phyloP scores from a whole-genome alignment of 1,140 invertebrate genomes.

The Apis florea region DNA sequence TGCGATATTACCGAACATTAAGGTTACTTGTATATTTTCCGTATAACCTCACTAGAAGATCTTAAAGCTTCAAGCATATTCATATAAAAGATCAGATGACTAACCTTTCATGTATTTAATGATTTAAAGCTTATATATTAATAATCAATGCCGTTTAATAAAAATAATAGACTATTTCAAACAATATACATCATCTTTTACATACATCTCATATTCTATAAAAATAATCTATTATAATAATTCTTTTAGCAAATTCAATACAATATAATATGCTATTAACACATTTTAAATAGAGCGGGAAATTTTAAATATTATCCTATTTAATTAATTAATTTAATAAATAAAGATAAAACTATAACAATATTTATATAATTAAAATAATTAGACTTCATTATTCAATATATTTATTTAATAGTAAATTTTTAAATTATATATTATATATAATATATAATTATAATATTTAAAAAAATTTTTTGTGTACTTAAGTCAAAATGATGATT shows the following conservation, averaged over 20 bases:
- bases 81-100: not conserved
- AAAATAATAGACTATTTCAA: not conserved
- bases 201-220: not conserved
- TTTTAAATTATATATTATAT: not conserved
- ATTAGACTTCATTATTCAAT: not conserved
- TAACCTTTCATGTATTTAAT: not conserved
- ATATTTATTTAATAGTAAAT: not conserved
- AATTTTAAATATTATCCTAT: not conserved
- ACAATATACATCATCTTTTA: not conserved
- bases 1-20: not conserved
- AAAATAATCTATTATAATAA: not conserved
- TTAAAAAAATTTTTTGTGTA: no score
- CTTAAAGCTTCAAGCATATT: not conserved
- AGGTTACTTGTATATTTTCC: not conserved
- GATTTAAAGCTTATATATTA: not conserved
- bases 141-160: not conserved
- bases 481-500: no score
- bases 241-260: not conserved
- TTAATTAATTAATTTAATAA: not conserved
- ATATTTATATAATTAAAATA: not conserved
- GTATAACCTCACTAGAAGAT: not conserved
- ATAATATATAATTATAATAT: not conserved
- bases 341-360: not conserved
- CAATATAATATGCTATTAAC: not conserved
- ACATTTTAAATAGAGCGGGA: not conserved